phyloP scores from a whole-genome alignment of 2,888 invertebrate genomes.

The Melanophora roralis region DNA sequence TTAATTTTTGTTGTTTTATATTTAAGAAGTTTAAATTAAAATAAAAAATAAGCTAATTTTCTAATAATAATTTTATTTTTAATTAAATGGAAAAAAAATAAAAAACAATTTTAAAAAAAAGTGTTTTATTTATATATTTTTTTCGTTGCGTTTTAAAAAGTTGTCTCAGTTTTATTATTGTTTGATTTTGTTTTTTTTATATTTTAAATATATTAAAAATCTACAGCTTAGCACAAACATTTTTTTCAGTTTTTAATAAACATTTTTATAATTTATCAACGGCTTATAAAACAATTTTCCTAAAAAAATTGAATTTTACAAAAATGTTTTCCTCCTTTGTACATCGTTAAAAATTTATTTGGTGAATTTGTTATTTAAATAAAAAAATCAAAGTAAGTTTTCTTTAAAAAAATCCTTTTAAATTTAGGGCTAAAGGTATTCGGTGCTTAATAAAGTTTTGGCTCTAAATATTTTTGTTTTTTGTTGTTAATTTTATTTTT shows the following conservation, averaged over 20 bases:
- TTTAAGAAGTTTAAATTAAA: slow-evolving; percentile 10
- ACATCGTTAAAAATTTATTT: no score
- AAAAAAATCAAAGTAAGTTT: no score
- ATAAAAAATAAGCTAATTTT: slow-evolving; percentile 28
- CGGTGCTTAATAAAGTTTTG: no score
- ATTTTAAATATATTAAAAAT: slow-evolving; percentile 51
- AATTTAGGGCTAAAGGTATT: no score
- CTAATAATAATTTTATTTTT: slow-evolving; percentile 52
- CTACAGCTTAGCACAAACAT: neutral
- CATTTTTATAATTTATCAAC: no score
- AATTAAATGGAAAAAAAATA: slow-evolving; percentile 65
- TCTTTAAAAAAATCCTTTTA: no score
- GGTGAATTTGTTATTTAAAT: no score
- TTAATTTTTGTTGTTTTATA: slow-evolving; percentile 30
- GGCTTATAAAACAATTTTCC: no score
- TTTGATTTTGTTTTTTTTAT: slow-evolving; percentile 61
- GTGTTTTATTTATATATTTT: slow-evolving; percentile 15
- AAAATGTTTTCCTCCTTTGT: no score
- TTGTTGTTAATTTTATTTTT: no score
- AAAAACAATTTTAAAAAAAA: slow-evolving; percentile 56
- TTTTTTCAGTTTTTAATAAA: neutral
- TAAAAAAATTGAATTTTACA: no score
- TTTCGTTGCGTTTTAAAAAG: slow-evolving; percentile 56
- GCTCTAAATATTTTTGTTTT: no score
- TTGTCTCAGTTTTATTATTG: slow-evolving; percentile 51